Evolutionary conservation across 2,797 vertebrate genomes (phyloP), one percentile per base, ranked within the genome.

Genomic region (Scleropages formosus): DNA sequence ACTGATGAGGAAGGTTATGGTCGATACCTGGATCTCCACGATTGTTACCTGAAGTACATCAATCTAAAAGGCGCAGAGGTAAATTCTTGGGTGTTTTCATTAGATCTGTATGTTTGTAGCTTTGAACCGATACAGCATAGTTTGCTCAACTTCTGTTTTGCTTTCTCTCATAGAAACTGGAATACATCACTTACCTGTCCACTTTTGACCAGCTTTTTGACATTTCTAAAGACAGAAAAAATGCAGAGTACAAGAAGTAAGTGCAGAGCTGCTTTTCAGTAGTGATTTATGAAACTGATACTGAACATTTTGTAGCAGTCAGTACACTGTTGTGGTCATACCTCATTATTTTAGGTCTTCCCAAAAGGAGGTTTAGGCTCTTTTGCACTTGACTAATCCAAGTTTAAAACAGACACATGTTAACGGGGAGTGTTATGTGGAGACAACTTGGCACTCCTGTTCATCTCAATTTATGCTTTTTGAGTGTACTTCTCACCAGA

Each of bases 121-220:
- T 65, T 8, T 2, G 0, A 0, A 49, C 1, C 4, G 24, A 60
- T n/a, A 4, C 53, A 11, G 12, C 22, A 4, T 16, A 47, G 9
- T 56, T 12, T 53, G 13, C 12, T 16, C 0, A 20, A 71, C 56
- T 39, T 59, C 16, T 71, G 20, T 15, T 8, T 13, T 74, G 49
- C 26, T 0, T 1, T 18, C 0, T 65, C 20, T 74, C 0, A 16
- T 78, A 99, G 97, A 98, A 96, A 92, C 73, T 95, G 76, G 97
- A 98, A 87, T 99, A 99, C 20, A 98, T 99, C 87, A 92, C 95
- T 0, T 99, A 96, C 86, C 85, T 99, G 78, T 96, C 96, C 3
- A 94, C 96, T 0, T 99, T 99, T 47, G 97, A 99, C 88, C 97
- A 98, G 77, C 93, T 99, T 20, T 99, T 99, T 9, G 96, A 99